phyloP scores from a whole-genome alignment of 2,888 invertebrate species.

The Drosophila ochracea region DNA sequence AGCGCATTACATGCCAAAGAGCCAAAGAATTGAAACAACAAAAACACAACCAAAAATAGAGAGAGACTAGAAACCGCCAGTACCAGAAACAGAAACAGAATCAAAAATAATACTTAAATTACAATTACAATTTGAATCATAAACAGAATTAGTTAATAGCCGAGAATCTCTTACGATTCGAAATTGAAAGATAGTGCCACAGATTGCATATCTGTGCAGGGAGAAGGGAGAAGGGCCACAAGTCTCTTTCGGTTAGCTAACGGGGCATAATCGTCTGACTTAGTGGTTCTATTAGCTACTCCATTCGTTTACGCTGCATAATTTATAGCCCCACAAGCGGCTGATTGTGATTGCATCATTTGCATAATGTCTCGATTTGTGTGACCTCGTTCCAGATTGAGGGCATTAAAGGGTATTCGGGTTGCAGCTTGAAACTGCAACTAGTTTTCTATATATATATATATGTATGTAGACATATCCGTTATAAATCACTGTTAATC shows the following conservation, averaged over 20 bases:
- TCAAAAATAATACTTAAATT: constrained; percentile 5
- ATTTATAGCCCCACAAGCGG: constrained; percentile 13
- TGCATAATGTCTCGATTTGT: constrained; percentile 35
- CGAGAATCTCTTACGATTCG: constrained; percentile 4
- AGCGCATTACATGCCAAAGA: constrained; percentile 44
- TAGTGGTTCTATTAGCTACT: constrained; percentile 19
- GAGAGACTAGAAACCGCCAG: background rate
- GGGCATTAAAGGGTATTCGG: background rate
- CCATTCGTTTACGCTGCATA: constrained; percentile 11
- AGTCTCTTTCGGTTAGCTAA: background rate
- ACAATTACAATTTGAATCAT: constrained; percentile 27
- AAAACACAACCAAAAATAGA: constrained; percentile 16
- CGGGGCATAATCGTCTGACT: constrained; percentile 1
- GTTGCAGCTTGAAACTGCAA: background rate
- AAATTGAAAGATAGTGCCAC: constrained; percentile 15
- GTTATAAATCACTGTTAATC: background rate
- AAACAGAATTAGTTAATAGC: constrained; percentile 8
- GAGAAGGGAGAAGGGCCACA: background rate
- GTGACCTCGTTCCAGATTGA: background rate
- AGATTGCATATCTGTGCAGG: constrained; percentile 26
- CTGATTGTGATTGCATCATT: constrained; percentile 16
- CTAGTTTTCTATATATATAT: background rate
- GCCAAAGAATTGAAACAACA: constrained; percentile 5
- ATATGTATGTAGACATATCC: background rate
- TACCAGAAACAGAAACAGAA: constrained; percentile 26